Evolutionary conservation across 2,797 vertebrate species (phyloP).

Genomic region (Gallinago stenura): DNA sequence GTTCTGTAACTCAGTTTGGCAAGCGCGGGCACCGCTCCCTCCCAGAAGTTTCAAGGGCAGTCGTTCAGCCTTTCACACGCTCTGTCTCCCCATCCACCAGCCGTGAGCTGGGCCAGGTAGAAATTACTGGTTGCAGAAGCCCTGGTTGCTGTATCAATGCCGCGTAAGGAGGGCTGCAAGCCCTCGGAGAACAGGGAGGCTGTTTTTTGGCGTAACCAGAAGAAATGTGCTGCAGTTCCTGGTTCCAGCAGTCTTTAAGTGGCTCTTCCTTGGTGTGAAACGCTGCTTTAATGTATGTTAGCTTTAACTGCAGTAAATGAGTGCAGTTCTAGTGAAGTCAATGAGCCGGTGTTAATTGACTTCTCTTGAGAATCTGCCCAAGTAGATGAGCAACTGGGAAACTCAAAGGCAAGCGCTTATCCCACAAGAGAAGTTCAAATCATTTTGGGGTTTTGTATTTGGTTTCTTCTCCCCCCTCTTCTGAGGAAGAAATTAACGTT

Average conservation of each 20-base stretch:
- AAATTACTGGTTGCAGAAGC: neutral
- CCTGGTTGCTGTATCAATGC: neutral
- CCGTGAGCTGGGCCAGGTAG: neutral
- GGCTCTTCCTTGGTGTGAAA: neutral
- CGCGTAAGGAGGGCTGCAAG: neutral
- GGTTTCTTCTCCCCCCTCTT: neutral
- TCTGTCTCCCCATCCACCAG: neutral
- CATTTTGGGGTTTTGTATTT: neutral
- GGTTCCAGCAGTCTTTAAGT: neutral
- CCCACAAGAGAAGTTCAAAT: neutral
- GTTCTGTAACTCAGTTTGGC: neutral
- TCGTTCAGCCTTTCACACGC: neutral
- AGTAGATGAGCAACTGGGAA: constrained; percentile 1
- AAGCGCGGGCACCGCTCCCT: neutral
- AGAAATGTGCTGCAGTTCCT: neutral
- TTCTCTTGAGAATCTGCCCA: constrained; percentile 10
- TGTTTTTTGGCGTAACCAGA: fast-evolving
- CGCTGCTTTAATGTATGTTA: neutral
- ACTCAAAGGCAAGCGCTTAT: neutral
- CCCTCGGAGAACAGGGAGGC: neutral
- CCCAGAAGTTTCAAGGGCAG: neutral
- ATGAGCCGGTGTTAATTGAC: neutral
- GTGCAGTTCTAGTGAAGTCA: neutral
- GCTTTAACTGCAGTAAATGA: neutral
- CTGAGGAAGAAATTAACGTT: constrained; percentile 47